Conservation (phyloP, 2,888 invertebrate genomes). For the Drosophila austrosaltans region DNA sequence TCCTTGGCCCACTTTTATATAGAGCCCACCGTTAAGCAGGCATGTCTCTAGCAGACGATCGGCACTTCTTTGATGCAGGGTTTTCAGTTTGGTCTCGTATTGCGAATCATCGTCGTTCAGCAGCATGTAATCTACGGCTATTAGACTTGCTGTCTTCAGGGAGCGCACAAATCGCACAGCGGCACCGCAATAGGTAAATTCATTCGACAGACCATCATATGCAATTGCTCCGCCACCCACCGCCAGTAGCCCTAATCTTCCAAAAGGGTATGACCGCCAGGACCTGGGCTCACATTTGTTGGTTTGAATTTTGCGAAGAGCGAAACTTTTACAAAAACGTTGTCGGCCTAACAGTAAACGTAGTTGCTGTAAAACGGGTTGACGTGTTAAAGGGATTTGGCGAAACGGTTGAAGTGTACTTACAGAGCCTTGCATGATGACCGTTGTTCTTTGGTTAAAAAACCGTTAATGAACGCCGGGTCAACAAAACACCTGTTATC, state of each 20-base stretch:
- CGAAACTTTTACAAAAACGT: background rate
- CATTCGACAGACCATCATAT: slow-evolving; percentile 80
- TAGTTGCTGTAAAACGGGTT: background rate
- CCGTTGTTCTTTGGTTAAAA: background rate
- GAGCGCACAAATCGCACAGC: slow-evolving; percentile 83
- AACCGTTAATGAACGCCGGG: background rate
- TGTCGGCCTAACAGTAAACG: slow-evolving; percentile 2
- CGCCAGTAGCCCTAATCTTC: slow-evolving; percentile 40
- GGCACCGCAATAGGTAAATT: slow-evolving; percentile 81
- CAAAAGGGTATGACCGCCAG: slow-evolving; percentile 22
- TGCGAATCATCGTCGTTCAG: slow-evolving; percentile 79
- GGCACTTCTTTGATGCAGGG: slow-evolving; percentile 87
- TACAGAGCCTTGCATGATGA: background rate
- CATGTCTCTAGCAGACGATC: slow-evolving; percentile 87
- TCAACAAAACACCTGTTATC: slow-evolving; percentile 1
- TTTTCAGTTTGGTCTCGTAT: slow-evolving; percentile 83
- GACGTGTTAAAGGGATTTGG: background rate
- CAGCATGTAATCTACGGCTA: slow-evolving; percentile 84
- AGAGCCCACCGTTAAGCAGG: slow-evolving; percentile 89
- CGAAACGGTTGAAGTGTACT: background rate
- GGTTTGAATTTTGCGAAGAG: slow-evolving; percentile 18
- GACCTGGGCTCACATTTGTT: background rate
- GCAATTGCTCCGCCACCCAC: slow-evolving; percentile 48
- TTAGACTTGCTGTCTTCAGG: slow-evolving; percentile 82
- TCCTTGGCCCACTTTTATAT: slow-evolving; percentile 91